Evolutionary conservation across 1,140 invertebrate genomes (phyloP), one percentile per base, ranked within the genome.

Genomic region (Cydia amplana): DNA sequence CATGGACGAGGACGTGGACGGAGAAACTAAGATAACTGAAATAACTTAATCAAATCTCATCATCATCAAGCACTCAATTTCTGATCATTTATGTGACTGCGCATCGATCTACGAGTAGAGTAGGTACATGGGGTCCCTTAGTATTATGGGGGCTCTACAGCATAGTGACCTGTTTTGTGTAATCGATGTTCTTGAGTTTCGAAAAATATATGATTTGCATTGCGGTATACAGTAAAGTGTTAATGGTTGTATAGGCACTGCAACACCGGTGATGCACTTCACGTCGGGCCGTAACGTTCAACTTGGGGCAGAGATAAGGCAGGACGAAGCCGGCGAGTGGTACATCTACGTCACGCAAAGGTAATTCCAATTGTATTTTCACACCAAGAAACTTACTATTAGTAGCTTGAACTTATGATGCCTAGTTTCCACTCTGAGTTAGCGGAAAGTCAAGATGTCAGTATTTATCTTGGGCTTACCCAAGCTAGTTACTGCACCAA

Each of bases 1-100:
- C 67, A 90, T 93, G 85, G 86, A 92, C 0, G 93, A 94, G 76
- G 93, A 93, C 78, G 90, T 93, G 12, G 76, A 79, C 20, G 88
- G 82, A 10, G 88, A 90, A 9, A 86, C n/a, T n/a, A n/a, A n/a
- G n/a, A n/a, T 55, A 73, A 3, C 55, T 18, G 49, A 9, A 40
- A 40, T 40, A 10, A 40, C 36, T 40, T 7, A 40, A 7, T 40
- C 10, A 40, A 10, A 73, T 74, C 67, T 14, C 28, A 43, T 4
- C 25, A 10, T 23, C 2, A 23, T 49, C 14, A 49, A 49, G 46
- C 1, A 49, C 14, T 9, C 46, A 49, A 14, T 49, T 16, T 40
- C 9, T 40, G 7, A 40, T 10, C 9, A 32, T 32, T 40, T 40
- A 40, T 10, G 36, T 0, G 7, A 9, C 7, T 40, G 1, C 36